Evolutionary conservation across 2,113 vertebrate genomes (phyloP).

Genomic region (Corydoras maculifer): DNA sequence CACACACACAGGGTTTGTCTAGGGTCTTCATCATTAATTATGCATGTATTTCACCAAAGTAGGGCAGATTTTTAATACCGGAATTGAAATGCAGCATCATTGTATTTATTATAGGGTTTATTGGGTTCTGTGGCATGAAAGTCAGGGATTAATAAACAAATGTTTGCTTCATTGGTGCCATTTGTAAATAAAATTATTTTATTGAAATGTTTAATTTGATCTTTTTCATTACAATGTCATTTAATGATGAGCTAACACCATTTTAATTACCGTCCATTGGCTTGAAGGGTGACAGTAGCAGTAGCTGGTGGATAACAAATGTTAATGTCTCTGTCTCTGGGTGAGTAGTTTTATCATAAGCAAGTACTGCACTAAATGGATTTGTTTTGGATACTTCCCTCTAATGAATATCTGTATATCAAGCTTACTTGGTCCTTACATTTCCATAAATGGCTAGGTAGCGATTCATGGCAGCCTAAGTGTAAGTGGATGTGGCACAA

Average conservation of each 20-base stretch:
- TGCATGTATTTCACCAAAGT: slow-evolving; percentile 11
- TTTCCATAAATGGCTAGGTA: slow-evolving; percentile 17
- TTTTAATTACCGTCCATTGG: too few relatives aligned
- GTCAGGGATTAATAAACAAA: too few relatives aligned
- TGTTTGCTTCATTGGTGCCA: not conserved
- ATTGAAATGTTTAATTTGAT: too few relatives aligned
- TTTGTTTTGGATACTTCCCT: too few relatives aligned
- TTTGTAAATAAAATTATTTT: not conserved
- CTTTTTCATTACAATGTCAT: too few relatives aligned
- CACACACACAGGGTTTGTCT: not conserved
- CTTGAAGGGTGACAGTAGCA: too few relatives aligned
- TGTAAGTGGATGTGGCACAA: not conserved
- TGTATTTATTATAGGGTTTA: slow-evolving; percentile 10
- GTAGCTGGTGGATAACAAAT: too few relatives aligned
- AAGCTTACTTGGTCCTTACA: not conserved
- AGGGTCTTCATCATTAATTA: slow-evolving; percentile 15
- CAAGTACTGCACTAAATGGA: too few relatives aligned
- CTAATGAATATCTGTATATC: not conserved
- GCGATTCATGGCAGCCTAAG: not conserved
- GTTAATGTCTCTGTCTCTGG: too few relatives aligned
- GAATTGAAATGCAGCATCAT: not conserved
- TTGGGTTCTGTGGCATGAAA: not conserved
- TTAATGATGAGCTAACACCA: too few relatives aligned
- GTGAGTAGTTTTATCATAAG: too few relatives aligned
- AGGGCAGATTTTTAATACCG: slow-evolving; percentile 12